Conservation (phyloP, 2,113 vertebrate genomes). For the Rallus limicola region DNA sequence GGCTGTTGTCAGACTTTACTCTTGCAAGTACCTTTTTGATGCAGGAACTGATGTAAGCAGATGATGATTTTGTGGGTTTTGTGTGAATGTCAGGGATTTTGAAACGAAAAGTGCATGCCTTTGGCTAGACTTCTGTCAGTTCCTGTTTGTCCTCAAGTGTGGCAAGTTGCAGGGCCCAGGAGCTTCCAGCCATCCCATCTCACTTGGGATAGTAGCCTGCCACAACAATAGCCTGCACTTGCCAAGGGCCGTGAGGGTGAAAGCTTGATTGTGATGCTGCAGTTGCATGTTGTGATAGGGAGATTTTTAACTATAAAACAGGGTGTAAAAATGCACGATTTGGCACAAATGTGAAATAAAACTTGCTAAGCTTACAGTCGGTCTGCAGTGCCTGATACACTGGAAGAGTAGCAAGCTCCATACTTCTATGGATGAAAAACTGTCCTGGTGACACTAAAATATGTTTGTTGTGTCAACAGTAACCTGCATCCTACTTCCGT, state of each 20-base stretch:
- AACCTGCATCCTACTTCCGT: not conserved
- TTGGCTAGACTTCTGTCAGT: not conserved
- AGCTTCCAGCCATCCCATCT: not conserved
- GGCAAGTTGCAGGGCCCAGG: not conserved
- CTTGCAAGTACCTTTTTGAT: not conserved
- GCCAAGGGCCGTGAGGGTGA: not conserved
- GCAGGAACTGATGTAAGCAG: not conserved
- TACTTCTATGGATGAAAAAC: not conserved
- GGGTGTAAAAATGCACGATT: not conserved
- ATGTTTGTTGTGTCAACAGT: not conserved
- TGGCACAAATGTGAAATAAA: not conserved
- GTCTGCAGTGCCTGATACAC: not conserved
- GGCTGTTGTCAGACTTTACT: not conserved
- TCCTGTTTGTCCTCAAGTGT: not conserved
- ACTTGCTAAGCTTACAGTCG: not conserved
- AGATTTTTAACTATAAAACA: not conserved
- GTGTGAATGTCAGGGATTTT: not conserved
- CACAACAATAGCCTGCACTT: not conserved
- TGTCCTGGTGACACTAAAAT: not conserved
- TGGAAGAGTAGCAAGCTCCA: not conserved
- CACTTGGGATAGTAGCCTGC: not conserved
- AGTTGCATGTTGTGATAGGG: not conserved
- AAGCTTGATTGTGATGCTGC: not conserved
- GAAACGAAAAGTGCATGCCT: not conserved
- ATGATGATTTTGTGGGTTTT: not conserved